Conservation (phyloP, 2,797 vertebrate species). For the Pterois miles region DNA sequence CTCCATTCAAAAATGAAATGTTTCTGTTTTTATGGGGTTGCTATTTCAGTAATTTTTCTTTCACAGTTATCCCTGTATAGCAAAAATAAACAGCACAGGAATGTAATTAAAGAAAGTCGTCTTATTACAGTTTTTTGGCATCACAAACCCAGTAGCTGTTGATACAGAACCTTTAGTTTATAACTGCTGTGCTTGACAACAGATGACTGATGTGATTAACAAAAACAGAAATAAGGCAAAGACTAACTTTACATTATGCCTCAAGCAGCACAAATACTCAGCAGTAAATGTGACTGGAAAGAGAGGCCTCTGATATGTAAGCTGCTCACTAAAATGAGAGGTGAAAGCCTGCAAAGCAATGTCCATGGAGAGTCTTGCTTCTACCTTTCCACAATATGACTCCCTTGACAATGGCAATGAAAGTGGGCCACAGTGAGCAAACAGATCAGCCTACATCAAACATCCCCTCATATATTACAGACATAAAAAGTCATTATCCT, state of each 20-base stretch:
- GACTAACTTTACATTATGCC: neutral
- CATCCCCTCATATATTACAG: conserved; percentile 78
- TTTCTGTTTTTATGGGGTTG: neutral
- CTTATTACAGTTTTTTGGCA: neutral
- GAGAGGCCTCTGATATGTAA: conserved; percentile 1
- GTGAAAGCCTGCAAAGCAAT: conserved; percentile 45
- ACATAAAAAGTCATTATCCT: conserved; percentile 83
- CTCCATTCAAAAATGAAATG: neutral
- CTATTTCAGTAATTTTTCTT: neutral
- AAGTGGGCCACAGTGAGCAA: conserved; percentile 75
- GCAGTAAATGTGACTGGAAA: neutral
- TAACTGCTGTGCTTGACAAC: too few species aligned
- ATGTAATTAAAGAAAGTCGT: conserved; percentile 18
- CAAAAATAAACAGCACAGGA: neutral
- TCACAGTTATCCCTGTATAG: neutral
- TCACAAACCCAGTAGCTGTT: neutral
- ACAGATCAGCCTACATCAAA: conserved; percentile 77
- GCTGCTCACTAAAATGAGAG: conserved; percentile 36
- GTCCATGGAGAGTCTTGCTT: conserved; percentile 56
- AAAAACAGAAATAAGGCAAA: neutral
- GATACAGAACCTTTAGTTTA: neutral
- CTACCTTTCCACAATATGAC: conserved; percentile 50
- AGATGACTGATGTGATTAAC: neutral
- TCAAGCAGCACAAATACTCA: neutral
- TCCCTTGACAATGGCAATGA: conserved; percentile 74